These are phyloP conservation scores for Sarcophaga caerulescens DNA, from an alignment of 2,888 invertebrate genomes.

Conservation along the genomic window DNA sequence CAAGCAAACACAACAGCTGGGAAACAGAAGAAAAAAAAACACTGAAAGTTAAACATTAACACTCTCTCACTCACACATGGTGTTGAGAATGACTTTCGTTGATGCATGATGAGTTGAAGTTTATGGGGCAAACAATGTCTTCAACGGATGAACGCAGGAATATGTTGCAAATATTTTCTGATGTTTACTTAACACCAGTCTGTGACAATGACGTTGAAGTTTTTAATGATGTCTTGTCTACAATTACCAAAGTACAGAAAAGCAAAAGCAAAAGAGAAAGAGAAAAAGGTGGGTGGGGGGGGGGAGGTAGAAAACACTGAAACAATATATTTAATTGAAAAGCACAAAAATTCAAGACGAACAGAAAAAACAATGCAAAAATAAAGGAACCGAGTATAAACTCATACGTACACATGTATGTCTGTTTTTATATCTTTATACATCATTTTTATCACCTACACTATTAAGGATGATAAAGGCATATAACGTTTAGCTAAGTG, in stretches of 20 bases:
- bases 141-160: background rate
- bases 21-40: background rate
- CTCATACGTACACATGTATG: background rate
- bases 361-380: too few species aligned
- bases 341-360: background rate
- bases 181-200: conserved; percentile 10
- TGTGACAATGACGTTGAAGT: conserved; percentile 35
- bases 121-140: conserved; percentile 8
- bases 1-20: background rate
- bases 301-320: background rate
- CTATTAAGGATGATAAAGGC: too few species aligned
- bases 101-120: conserved; percentile 20
- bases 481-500: too few species aligned
- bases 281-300: background rate
- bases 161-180: background rate
- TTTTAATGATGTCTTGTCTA: conserved; percentile 32
- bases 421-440: background rate
- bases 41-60: background rate
- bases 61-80: background rate
- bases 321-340: conserved; percentile 19
- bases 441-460: background rate
- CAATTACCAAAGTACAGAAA: background rate
- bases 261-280: background rate
- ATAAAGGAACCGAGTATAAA: background rate
- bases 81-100: background rate